Evolutionary conservation across 1,140 invertebrate species (phyloP).

Genomic region (Chionoecetes opilio): DNA sequence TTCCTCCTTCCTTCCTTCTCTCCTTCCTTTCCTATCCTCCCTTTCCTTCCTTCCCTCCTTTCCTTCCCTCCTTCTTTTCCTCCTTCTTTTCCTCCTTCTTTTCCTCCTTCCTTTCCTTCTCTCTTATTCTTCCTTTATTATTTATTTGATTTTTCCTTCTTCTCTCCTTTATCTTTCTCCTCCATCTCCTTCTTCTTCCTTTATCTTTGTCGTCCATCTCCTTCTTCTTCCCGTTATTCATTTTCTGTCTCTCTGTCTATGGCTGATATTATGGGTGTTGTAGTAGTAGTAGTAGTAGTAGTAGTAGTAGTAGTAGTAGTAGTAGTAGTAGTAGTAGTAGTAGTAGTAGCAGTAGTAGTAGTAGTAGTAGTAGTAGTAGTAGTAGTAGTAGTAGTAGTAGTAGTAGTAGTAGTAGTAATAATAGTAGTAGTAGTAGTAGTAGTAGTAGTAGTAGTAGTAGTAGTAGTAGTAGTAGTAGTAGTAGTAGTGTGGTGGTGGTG

Average conservation of each 20-base stretch:
- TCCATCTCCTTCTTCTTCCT: neutral
- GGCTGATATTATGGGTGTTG: too few species aligned
- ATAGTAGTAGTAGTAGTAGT: neutral
- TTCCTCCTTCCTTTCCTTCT: neutral
- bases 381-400: conserved; percentile 23
- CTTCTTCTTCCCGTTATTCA: neutral
- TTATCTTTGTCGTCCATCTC: neutral
- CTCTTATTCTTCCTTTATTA: neutral
- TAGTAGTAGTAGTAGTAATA: neutral
- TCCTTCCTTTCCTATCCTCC: neutral
- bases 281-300: too few species aligned
- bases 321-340: too few species aligned
- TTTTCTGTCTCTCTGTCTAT: too few species aligned
- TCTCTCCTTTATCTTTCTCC: neutral
- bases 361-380: conserved; percentile 23
- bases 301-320: too few species aligned
- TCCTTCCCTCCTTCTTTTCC: neutral
- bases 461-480: conserved; percentile 29
- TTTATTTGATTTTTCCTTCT: neutral
- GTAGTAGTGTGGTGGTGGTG: neutral
- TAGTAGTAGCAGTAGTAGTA: neutral
- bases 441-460: neutral
- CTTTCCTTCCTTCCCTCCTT: neutral
- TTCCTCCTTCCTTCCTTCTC: neutral
- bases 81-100: neutral